Base-by-base conservation (phyloP, 2,888 invertebrate species). In the Eubasilissa splendida region DNA sequence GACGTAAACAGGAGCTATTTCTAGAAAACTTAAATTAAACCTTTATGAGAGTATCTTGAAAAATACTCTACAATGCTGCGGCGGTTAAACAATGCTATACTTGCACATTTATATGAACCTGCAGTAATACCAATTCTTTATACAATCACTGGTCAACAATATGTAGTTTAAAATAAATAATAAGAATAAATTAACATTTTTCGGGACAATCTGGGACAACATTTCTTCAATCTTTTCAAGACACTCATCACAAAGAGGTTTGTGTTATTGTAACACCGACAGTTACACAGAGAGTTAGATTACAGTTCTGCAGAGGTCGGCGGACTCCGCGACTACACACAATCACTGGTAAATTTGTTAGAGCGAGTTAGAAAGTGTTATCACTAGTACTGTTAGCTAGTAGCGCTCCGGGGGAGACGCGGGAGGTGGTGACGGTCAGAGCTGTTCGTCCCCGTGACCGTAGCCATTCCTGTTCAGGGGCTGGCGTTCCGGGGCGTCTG, bases 401-500 rank as follows among this genome's bases (percentile, higher is more conserved):
- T 83, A 83, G 87, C 86, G 85, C 86, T 85, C 84, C 87, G 88
- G 83, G 73, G 87, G 73, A 52, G 82, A 52, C 14, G 70, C 75
- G 12, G 74, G 87, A 59, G 87, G 86, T 85, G 87, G 86, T 85
- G 88, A 84, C 87, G 88, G 91, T 93, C 93, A 94, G 86, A 94
- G 92, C 85, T 94, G 94, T 87, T 95, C 95, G 88, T 95, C 95
- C 83, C 95, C 95, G 42, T 92, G 91, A 85, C 92, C 93, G 83
- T 91, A 90, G 70, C 94, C 94, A 85, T 95, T 94, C 84, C 96
- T 92, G 88, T 95, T 95, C 84, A 97, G 89, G 2, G 96, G 96
- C 87, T 96, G 96, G 75, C 96, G 92, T 90, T 97, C 96, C 65
- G 95, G 93, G 85, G 95, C 93, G 87, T 94, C 94, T 0, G 94